A percentile compares a stretch with the other conserved stretches of the same genome.
phyloP scores from a whole-genome alignment of 2,113 vertebrate species.

The Turdus rufiventris region DNA sequence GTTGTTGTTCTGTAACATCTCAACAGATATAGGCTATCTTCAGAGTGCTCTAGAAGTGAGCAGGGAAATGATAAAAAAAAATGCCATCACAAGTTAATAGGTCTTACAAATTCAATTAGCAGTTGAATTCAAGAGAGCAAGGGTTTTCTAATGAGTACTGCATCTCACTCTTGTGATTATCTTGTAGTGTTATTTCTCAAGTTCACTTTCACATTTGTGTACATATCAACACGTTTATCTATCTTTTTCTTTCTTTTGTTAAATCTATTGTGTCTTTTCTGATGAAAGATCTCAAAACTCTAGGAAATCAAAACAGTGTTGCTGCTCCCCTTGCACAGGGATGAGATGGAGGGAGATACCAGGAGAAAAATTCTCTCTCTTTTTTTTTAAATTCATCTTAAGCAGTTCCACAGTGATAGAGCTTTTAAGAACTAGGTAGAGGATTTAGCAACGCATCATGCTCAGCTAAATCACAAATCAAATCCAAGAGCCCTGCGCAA shows the following conservation, averaged over 20 bases:
- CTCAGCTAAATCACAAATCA: not conserved
- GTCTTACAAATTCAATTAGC: not conserved
- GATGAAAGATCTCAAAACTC: not conserved
- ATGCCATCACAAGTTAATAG: not conserved
- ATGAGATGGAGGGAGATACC: not conserved
- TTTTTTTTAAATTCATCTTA: not conserved
- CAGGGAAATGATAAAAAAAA: not conserved
- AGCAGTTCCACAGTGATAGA: not conserved
- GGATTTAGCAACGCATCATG: not conserved
- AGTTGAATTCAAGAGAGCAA: not conserved
- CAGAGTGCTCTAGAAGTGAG: not conserved
- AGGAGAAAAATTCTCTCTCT: not conserved
- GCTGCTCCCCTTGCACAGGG: not conserved
- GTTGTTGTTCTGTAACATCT: not conserved
- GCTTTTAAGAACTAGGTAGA: not conserved
- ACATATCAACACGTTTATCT: not conserved
- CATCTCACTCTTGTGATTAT: not conserved
- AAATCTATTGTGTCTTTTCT: not conserved
- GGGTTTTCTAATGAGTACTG: not conserved
- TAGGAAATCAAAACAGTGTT: not conserved
- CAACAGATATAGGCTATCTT: not conserved
- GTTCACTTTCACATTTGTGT: not conserved
- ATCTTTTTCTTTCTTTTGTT: rapidly evolving
- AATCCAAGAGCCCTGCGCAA: not conserved
- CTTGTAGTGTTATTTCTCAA: not conserved